A percentile compares a stretch with the other conserved stretches of the same genome.
Evolutionary conservation across 2,888 invertebrate species (phyloP).

Genomic region (Tenodera sinensis): DNA sequence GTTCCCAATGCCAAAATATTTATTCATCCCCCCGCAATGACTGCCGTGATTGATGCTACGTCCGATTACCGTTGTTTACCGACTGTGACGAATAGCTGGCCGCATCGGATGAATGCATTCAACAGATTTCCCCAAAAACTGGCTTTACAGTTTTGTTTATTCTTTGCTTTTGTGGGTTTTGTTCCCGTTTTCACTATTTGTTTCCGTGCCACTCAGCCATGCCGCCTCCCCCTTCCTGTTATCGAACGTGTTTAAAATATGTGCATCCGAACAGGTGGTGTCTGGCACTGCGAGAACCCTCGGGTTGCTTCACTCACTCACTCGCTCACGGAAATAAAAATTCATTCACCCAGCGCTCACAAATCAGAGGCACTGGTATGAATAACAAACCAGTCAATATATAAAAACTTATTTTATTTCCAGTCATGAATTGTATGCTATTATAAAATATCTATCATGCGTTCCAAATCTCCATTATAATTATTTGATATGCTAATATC

Average conservation of each 20-base stretch:
- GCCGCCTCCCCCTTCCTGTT: not conserved
- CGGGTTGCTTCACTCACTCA: not conserved
- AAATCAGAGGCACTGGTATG: no score
- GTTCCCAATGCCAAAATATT: constrained; percentile 1
- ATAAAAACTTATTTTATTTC: no score
- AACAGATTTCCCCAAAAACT: constrained; percentile 3
- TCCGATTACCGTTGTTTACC: constrained; percentile 1
- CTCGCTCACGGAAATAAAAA: no score
- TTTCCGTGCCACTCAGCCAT: not conserved
- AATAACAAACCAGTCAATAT: no score
- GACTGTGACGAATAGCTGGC: not conserved
- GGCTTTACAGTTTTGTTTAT: not conserved
- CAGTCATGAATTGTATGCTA: no score
- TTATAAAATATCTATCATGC: no score
- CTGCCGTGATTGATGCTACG: not conserved
- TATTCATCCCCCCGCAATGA: not conserved
- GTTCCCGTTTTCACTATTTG: not conserved
- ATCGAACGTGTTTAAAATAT: constrained; percentile 1
- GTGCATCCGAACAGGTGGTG: not conserved
- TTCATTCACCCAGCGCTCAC: no score
- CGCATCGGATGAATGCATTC: constrained; percentile 3
- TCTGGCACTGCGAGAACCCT: not conserved
- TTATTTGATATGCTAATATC: no score
- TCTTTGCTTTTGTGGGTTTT: not conserved
- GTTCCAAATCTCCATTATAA: no score